Conservation (phyloP, 2,113 vertebrate genomes). For the Microtus ochrogaster region DNA sequence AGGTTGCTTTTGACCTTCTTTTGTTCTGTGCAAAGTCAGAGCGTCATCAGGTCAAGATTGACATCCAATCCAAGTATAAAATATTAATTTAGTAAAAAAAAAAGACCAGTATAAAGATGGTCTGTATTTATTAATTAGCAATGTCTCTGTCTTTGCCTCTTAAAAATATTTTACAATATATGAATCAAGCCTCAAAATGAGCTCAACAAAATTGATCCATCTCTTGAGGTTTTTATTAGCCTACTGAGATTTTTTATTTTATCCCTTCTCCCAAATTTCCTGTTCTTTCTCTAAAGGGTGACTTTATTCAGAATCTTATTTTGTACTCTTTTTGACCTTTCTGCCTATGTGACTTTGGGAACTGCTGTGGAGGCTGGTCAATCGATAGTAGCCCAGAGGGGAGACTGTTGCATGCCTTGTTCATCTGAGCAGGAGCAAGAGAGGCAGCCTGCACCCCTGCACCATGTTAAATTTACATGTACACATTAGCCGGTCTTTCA, state of each 20-base stretch:
- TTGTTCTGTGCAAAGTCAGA: slow-evolving; percentile 65
- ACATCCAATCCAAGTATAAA: slow-evolving; percentile 70
- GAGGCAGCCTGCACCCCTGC: not conserved
- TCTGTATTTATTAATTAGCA: slow-evolving; percentile 67
- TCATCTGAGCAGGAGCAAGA: not conserved
- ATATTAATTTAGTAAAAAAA: slow-evolving; percentile 74
- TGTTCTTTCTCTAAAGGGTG: slow-evolving; percentile 46
- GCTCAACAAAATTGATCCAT: slow-evolving; percentile 42
- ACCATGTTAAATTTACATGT: not conserved
- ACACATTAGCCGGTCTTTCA: not conserved
- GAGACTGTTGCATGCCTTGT: not conserved
- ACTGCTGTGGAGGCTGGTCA: not conserved
- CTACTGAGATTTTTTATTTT: slow-evolving; percentile 48
- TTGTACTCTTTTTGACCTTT: slow-evolving; percentile 14
- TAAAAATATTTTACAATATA: slow-evolving; percentile 61
- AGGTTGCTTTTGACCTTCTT: slow-evolving; percentile 73
- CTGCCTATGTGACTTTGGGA: slow-evolving; percentile 44
- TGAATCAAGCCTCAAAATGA: slow-evolving; percentile 45
- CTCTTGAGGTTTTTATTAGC: slow-evolving; percentile 54
- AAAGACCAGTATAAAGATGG: slow-evolving; percentile 33
- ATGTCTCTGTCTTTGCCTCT: slow-evolving; percentile 48
- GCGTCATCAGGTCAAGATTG: slow-evolving; percentile 65
- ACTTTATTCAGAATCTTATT: slow-evolving; percentile 47
- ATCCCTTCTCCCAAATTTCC: slow-evolving; percentile 54
- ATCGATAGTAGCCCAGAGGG: not conserved